Base-by-base conservation (phyloP, 1,140 invertebrate genomes). In the Fragariocoptes setiger region DNA sequence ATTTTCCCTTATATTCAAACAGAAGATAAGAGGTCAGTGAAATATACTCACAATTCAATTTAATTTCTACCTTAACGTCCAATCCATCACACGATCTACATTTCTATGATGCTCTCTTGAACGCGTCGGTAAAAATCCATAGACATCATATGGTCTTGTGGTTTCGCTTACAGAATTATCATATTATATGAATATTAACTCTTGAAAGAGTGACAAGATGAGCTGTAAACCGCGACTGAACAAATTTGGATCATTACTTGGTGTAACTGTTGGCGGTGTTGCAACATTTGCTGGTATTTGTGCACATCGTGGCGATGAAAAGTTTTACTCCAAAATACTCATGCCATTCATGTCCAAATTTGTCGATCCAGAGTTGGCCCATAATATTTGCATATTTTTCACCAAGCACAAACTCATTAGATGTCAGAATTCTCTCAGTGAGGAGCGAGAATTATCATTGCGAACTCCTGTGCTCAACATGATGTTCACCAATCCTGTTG, bases 401-500 rank as follows among this genome's bases (percentile, higher is more conserved):
- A 46, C 46, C 19, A 47, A 46, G 22, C 50, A 41, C 39, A 47
- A 47, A 13, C 21, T 48, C 2, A 41, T 47, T 16, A 15, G 16
- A 38, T 38, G 18, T 16, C 37, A 38, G 5, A 16, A 15, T 16
- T 25, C 31, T 50, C 19, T 35, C 44, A 5, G 44, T 47, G 8
- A 22, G 46, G 19, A 45, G 36, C 14, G 44, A 43, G 35, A 37
- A 25, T 15, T 48, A 50, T 41, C 15, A 42, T n/a, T 44, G 38
- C 20, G 44, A 44, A 58, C 54, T 4, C 46, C 47, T 14, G 47
- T 63, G 4, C 62, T 54, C 50, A 56, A 53, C 3, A 39, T 47
- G 44, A 51, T 71, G 15, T 71, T 95, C 38, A 60, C 61, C 44
- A 92, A 88, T 62, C 86, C 86, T 1, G 53, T 97, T 50, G 90